phyloP scores from a whole-genome alignment of 2,113 vertebrate genomes.

The Phycodurus eques region DNA sequence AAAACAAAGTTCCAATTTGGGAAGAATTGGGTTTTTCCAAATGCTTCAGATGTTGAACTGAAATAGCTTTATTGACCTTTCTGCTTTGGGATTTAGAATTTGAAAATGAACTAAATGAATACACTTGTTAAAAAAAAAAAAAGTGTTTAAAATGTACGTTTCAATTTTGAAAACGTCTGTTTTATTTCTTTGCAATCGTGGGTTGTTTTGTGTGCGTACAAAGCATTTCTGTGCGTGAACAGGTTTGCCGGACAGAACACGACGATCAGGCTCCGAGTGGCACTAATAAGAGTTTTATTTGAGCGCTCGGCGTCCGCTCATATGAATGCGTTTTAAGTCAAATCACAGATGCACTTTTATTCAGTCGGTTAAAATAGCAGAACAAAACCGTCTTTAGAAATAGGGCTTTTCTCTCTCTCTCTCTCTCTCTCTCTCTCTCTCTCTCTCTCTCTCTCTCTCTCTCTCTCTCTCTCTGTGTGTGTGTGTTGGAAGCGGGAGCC shows the following conservation, averaged over 20 bases:
- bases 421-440: constrained; percentile 17
- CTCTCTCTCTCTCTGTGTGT: constrained; percentile 4
- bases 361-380: constrained; percentile 84
- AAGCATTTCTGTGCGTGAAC: constrained; percentile 34
- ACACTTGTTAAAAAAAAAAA: neutral
- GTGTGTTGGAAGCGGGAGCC: constrained; percentile 44
- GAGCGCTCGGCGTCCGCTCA: constrained; percentile 62
- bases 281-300: constrained; percentile 70
- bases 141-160: neutral
- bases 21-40: too few relatives aligned
- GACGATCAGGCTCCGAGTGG: constrained; percentile 58
- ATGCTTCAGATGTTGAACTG: too few relatives aligned
- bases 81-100: neutral
- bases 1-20: too few relatives aligned
- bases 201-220: neutral
- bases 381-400: constrained; percentile 91
- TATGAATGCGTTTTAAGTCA: constrained; percentile 90
- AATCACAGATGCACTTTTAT: constrained; percentile 92
- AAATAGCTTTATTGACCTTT: neutral
- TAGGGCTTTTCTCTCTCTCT: constrained; percentile 77
- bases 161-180: neutral
- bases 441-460: constrained; percentile 58
- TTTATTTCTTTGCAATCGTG: neutral
- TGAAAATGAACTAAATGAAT: neutral
- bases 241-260: constrained; percentile 62